Base-by-base conservation (phyloP, 92 coral and sea anemone species). In the Desmophyllum pertusum region DNA sequence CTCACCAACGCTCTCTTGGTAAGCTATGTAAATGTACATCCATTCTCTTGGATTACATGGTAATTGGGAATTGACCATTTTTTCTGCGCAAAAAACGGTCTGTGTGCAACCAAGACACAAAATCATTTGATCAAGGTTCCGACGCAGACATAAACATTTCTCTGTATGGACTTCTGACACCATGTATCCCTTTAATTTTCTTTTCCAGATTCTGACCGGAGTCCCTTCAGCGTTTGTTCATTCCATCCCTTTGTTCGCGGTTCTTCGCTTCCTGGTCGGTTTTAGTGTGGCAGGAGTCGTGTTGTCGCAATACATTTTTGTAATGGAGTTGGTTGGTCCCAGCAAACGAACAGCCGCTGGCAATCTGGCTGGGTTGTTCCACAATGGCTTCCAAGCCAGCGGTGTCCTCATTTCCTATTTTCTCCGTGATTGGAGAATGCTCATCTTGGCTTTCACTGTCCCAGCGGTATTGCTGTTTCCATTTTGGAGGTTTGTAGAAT, bases 401-500 rank as follows among this genome's bases (percentile, higher is more conserved):
- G 52, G 75, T 88, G 33, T 88, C 30, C 62, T 89, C 17, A 73
- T 85, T 43, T 89, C 76, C 7, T 89, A 80, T 76, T 75, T 85
- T 63, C 14, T 80, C 5, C 82, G 92, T 9, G 87, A 85, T 29
- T 89, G 92, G 92, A 78, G 92, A 11, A 64, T 63, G n/a, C 64
- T 89, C 4, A 45, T 74, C 45, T 10, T 89, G 80, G 69, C 67
- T 11, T 39, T 15, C 15, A 83, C 86, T 4, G 52, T 81, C 6
- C 74, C 88, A 1, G 89, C 92, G 2, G 57, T 76, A 19, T 71
- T 89, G 36, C 73, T 89, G 62, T 81, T 89, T n/a, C 83, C 87
- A 0, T 30, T 81, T 53, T 89, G 85, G 86, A 89, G 69, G 92
- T 89, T 75, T 67, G 92, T 85, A n/a, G n/a, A n/a, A n/a, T n/a